phyloP scores from a whole-genome alignment of 2,113 vertebrate species.

The Lethenteron camtschaticum region DNA sequence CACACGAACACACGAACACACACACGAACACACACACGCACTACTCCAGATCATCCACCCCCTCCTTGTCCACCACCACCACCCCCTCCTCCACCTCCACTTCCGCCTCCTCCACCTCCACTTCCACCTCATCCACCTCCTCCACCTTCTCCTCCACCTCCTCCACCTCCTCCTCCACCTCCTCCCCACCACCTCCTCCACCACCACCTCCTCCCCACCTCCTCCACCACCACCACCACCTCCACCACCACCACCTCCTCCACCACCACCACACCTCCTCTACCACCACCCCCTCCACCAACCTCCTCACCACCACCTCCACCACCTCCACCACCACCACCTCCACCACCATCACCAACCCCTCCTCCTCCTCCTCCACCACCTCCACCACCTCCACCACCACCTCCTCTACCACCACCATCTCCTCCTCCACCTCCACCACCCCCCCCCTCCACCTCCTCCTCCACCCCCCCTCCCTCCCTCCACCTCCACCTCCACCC shows the following conservation, averaged over 20 bases:
- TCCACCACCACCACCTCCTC: neutral
- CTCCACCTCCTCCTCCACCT: neutral
- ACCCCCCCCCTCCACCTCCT: neutral
- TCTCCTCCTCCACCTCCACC: no score
- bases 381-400: neutral
- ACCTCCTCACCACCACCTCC: neutral
- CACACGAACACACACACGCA: neutral
- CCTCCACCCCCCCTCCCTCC: neutral
- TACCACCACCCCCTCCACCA: no score
- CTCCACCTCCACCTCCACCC: accelerated
- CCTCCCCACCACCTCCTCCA: neutral
- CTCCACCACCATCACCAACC: neutral
- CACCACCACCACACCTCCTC: no score
- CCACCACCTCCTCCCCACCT: no score
- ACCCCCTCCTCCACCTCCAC: no score
- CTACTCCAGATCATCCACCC: neutral
- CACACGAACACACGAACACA: neutral
- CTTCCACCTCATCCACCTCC: neutral
- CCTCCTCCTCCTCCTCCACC: neutral
- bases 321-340: neutral
- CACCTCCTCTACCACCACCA: no score
- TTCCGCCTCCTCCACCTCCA: neutral
- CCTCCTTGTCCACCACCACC: neutral
- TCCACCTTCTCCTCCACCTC: neutral
- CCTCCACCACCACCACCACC: neutral